phyloP scores from a whole-genome alignment of 2,113 vertebrate species.

The Geothlypis trichas region DNA sequence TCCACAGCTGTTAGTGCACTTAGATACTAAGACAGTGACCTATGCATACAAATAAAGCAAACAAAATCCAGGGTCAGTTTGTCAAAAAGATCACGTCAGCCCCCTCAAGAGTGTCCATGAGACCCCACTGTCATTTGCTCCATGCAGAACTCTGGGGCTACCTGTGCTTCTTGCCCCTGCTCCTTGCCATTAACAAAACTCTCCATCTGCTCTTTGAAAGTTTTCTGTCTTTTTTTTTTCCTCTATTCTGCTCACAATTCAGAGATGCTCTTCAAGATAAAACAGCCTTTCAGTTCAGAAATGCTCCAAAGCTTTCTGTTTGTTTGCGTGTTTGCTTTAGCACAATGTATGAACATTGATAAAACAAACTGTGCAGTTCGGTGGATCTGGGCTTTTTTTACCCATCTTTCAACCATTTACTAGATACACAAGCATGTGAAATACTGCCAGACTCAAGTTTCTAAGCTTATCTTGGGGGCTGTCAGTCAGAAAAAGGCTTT shows the following conservation, averaged over 20 bases:
- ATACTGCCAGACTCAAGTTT: conserved; percentile 57
- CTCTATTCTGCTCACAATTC: background rate
- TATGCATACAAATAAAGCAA: background rate
- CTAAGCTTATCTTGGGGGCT: conserved; percentile 48
- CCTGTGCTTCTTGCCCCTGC: background rate
- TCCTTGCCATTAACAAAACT: background rate
- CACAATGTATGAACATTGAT: conserved; percentile 43
- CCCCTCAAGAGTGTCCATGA: background rate
- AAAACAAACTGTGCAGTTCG: conserved; percentile 49
- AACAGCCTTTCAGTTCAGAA: conserved; percentile 38
- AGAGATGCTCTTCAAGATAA: conserved; percentile 46
- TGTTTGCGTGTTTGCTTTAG: conserved; percentile 43
- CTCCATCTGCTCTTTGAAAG: background rate
- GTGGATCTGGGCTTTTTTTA: background rate
- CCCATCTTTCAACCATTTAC: conserved; percentile 37
- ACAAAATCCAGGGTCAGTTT: background rate
- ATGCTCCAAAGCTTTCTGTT: conserved; percentile 27
- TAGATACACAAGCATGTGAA: conserved; percentile 27
- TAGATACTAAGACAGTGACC: background rate
- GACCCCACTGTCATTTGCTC: background rate
- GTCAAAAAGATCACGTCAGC: background rate
- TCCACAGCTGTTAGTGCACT: background rate
- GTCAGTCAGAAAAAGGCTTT: conserved; percentile 49
- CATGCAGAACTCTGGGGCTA: background rate
- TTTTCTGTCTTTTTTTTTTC: background rate